Conservation (phyloP, 2,113 vertebrate species). For the Shinisaurus crocodilurus region DNA sequence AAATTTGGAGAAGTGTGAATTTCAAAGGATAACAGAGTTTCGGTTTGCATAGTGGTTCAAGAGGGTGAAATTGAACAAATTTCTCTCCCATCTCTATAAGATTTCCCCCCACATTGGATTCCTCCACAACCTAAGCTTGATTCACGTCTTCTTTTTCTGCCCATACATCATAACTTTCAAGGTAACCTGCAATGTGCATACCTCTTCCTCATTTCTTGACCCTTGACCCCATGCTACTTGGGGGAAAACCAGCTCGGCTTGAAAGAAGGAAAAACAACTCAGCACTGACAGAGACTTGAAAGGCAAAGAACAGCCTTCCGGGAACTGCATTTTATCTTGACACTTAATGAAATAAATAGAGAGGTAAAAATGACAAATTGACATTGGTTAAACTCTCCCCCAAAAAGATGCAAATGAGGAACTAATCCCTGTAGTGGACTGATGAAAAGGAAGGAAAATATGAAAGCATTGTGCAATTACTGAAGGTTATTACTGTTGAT, state of each 20-base stretch:
- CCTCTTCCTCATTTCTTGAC: constrained; percentile 38
- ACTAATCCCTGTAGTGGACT: constrained; percentile 58
- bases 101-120: not conserved
- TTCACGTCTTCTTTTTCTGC: not conserved
- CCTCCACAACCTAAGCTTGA: not conserved
- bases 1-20: not conserved
- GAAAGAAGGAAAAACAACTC: constrained; percentile 45
- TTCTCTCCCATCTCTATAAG: not conserved
- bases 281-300: constrained; percentile 62
- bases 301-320: constrained; percentile 47
- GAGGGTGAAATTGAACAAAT: not conserved
- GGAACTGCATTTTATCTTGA: constrained; percentile 57
- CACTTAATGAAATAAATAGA: constrained; percentile 9
- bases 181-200: not conserved
- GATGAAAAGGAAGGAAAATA: constrained; percentile 38
- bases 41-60: no score
- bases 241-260: constrained; percentile 27
- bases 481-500: constrained; percentile 60
- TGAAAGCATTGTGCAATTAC: constrained; percentile 39
- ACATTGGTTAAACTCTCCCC: constrained; percentile 54
- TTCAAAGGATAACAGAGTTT: not conserved
- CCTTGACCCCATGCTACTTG: constrained; percentile 28
- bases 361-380: constrained; percentile 59
- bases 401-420: constrained; percentile 59
- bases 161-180: constrained; percentile 20